Percentiles rank a stretch among this genome's conserved stretches.
Evolutionary conservation across 1,140 invertebrate genomes (phyloP).

Genomic region (Philopotamus ludificatus): DNA sequence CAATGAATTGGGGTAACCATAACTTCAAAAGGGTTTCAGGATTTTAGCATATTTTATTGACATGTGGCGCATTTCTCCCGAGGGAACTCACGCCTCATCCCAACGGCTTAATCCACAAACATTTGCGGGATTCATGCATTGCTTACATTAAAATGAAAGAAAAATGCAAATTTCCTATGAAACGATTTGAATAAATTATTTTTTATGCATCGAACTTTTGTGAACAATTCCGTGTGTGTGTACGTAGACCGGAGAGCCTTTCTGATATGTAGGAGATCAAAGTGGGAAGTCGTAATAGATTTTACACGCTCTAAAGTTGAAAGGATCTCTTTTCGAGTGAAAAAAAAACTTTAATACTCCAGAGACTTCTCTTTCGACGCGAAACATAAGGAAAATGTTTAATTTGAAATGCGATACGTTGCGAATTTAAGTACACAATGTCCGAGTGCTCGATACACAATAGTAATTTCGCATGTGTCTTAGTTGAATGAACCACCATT

Average conservation of each 20-base stretch:
- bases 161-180: not conserved
- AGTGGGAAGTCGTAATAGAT: constrained; percentile 22
- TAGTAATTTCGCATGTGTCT: no score
- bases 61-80: constrained; percentile 10
- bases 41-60: constrained; percentile 4
- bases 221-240: not conserved
- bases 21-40: not conserved
- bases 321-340: constrained; percentile 2
- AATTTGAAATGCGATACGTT: not conserved
- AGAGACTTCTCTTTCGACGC: not conserved
- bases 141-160: not conserved
- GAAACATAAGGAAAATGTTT: not conserved
- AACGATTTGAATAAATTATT: no score
- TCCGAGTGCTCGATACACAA: no score
- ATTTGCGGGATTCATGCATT: not conserved
- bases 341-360: constrained; percentile 10
- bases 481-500: no score
- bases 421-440: not conserved
- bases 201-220: not conserved
- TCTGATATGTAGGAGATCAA: constrained; percentile 6
- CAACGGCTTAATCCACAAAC: not conserved
- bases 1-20: no score
- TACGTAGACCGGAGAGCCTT: not conserved
- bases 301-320: constrained; percentile 23
- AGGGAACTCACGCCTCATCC: not conserved